Evolutionary conservation across 2,797 vertebrate genomes (phyloP).

Genomic region (Artibeus lituratus): DNA sequence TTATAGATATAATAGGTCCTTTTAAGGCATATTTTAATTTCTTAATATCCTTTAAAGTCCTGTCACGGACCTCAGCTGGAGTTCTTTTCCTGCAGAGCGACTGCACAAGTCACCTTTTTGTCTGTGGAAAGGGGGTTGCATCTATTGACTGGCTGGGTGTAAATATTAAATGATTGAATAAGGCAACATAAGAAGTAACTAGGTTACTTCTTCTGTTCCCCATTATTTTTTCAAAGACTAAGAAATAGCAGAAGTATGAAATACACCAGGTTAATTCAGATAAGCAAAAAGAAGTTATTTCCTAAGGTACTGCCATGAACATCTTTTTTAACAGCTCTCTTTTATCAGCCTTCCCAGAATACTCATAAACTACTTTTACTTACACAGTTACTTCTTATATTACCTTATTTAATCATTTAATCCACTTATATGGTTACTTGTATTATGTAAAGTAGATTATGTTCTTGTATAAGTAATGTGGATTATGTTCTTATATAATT

Average conservation of each 20-base stretch:
- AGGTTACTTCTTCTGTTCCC: slow-evolving; percentile 17
- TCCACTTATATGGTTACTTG: no score
- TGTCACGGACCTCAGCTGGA: neutral
- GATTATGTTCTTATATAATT: slow-evolving; percentile 45
- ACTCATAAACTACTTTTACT: neutral
- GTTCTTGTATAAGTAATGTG: neutral
- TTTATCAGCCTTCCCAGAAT: neutral
- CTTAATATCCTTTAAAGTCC: no score
- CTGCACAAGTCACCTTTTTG: neutral
- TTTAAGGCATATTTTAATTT: slow-evolving; percentile 17
- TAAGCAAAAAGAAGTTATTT: neutral
- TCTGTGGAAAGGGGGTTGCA: neutral
- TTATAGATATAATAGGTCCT: neutral
- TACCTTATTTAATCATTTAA: no score
- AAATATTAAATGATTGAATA: slow-evolving; percentile 47
- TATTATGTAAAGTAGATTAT: no score
- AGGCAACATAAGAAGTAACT: slow-evolving; percentile 49
- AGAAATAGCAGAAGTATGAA: slow-evolving; percentile 41
- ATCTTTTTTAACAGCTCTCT: neutral
- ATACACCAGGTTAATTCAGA: neutral
- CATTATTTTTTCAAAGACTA: slow-evolving; percentile 46
- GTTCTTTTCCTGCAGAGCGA: neutral
- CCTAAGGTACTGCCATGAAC: neutral
- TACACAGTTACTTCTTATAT: no score
- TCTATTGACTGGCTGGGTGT: neutral